Percentiles rank a stretch among this genome's conserved stretches.
These are phyloP conservation scores for Leptura quadrifasciata DNA, from an alignment of 2,888 invertebrate genomes.

Conservation along the genomic window DNA sequence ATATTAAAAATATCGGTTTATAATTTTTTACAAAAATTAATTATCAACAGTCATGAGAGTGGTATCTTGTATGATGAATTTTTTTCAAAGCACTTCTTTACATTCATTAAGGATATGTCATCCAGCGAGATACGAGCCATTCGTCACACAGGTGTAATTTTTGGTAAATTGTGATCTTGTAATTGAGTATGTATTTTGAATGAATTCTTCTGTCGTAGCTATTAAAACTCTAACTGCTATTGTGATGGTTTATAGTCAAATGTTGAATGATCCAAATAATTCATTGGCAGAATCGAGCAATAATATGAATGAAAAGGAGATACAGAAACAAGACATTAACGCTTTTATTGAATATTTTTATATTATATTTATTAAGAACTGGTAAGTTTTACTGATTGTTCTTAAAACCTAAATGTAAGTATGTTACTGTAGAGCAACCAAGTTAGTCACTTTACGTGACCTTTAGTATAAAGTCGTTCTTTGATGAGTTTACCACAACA, in stretches of 20 bases:
- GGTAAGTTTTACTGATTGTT: conserved; percentile 31
- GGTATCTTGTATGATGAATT: conserved; percentile 40
- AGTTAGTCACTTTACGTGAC: too few species aligned
- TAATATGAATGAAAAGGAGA: background rate
- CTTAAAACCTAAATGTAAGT: background rate
- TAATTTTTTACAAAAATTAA: conserved; percentile 44
- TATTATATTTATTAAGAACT: conserved; percentile 45
- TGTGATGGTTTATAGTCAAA: conserved; percentile 35
- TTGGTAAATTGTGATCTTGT: conserved; percentile 33
- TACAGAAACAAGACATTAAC: conserved; percentile 36
- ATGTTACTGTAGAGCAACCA: too few species aligned
- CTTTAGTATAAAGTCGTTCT: too few species aligned
- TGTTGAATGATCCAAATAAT: conserved; percentile 20
- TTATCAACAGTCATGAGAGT: conserved; percentile 33
- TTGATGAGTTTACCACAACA: too few species aligned
- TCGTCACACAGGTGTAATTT: conserved; percentile 47
- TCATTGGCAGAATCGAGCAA: background rate
- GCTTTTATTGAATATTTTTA: conserved; percentile 39
- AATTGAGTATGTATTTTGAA: background rate
- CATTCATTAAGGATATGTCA: conserved; percentile 42
- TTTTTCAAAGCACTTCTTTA: conserved; percentile 30
- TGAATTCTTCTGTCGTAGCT: conserved; percentile 30
- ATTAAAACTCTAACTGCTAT: conserved; percentile 43
- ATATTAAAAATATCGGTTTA: conserved; percentile 42
- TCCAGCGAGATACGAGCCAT: conserved; percentile 40